Evolutionary conservation across 2,113 vertebrate species (phyloP).

Genomic region (Bagarius yarrelli): DNA sequence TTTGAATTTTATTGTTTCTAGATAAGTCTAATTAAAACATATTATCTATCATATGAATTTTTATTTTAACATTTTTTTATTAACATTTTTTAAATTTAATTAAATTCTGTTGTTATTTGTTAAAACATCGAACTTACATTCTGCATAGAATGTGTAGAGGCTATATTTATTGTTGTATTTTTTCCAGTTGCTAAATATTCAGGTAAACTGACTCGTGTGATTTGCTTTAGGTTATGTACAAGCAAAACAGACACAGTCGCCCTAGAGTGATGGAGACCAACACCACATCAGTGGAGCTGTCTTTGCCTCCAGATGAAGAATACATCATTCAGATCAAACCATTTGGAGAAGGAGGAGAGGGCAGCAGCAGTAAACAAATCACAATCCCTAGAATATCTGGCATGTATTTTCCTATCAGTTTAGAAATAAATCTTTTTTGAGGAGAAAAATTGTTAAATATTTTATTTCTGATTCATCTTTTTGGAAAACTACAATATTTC

Average conservation of each 20-base stretch:
- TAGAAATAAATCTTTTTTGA: not conserved
- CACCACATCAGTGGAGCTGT: conserved; percentile 90
- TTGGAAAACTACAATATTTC: not conserved
- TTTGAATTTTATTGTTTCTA: not conserved
- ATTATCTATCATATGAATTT: not conserved
- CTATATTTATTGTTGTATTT: not conserved
- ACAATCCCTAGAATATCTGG: conserved; percentile 87
- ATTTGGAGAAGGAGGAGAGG: conserved; percentile 93
- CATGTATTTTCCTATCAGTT: conserved; percentile 54
- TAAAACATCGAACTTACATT: not conserved
- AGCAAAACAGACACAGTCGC: conserved; percentile 85
- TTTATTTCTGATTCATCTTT: not conserved
- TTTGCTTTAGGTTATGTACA: conserved; percentile 83
- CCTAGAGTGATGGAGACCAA: conserved; percentile 90
- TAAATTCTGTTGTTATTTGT: not conserved
- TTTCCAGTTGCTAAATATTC: not conserved
- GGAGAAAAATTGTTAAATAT: not conserved
- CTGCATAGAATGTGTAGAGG: not conserved
- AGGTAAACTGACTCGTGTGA: not conserved
- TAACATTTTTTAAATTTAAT: not conserved
- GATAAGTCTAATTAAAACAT: not conserved
- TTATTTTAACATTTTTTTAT: not conserved
- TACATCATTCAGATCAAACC: conserved; percentile 94
- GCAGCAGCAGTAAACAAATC: conserved; percentile 91
- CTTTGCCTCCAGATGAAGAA: conserved; percentile 88